Percentiles rank a stretch among this genome's conserved stretches.
These are phyloP conservation scores for Hypercompe scribonia DNA, from an alignment of 2,888 invertebrate genomes.

Conservation along the genomic window DNA sequence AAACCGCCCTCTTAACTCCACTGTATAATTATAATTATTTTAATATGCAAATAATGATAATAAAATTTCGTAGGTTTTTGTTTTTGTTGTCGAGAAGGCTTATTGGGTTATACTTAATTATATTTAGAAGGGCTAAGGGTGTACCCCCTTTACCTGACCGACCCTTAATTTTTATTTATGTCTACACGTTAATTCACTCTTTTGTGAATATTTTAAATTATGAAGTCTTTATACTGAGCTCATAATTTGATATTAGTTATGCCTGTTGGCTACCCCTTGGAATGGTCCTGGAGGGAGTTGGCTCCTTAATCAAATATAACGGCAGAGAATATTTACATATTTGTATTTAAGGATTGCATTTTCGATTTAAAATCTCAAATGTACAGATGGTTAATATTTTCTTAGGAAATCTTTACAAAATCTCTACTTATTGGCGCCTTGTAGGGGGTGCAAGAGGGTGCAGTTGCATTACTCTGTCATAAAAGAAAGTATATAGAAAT, in stretches of 20 bases:
- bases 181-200: conserved; percentile 62
- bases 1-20: conserved; percentile 59
- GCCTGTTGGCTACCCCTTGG: conserved; percentile 30
- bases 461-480: too few relatives aligned
- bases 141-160: conserved; percentile 64
- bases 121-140: conserved; percentile 69
- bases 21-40: conserved; percentile 80
- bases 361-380: not conserved
- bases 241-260: conserved; percentile 54
- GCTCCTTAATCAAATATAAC: conserved; percentile 22
- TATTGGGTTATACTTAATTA: conserved; percentile 84
- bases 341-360: not conserved
- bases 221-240: conserved; percentile 53
- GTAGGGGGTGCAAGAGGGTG: too few relatives aligned
- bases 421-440: too few relatives aligned
- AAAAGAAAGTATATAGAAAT: too few relatives aligned
- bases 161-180: conserved; percentile 82
- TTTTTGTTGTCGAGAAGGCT: conserved; percentile 75
- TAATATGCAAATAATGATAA: conserved; percentile 86
- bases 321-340: not conserved
- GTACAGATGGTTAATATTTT: not conserved
- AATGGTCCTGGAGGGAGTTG: conserved; percentile 20
- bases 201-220: conserved; percentile 63
- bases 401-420: too few relatives aligned
- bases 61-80: conserved; percentile 83